Conservation (phyloP, 2,113 vertebrate genomes). For the Myocastor coypus region DNA sequence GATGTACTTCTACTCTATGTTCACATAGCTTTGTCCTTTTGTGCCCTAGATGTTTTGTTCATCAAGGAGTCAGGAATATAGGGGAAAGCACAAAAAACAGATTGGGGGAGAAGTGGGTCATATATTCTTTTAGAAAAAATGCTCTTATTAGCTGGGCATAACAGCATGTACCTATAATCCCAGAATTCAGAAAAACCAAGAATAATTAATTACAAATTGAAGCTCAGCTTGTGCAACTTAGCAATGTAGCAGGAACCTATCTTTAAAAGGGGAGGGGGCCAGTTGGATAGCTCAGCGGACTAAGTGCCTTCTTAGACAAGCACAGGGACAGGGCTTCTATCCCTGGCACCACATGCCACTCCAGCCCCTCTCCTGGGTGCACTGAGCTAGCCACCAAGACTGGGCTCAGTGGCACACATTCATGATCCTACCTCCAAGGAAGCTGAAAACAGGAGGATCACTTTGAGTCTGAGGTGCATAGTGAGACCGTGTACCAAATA, state of each 20-base stretch:
- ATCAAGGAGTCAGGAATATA: background rate
- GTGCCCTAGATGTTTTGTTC: background rate
- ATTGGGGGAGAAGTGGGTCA: background rate
- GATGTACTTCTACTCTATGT: background rate
- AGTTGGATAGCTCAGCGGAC: no score
- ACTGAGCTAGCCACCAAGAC: no score
- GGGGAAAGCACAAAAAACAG: background rate
- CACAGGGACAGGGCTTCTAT: no score
- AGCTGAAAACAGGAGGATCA: no score
- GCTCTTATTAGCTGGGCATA: background rate
- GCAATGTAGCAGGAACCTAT: background rate
- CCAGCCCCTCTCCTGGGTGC: no score
- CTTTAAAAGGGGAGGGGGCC: no score
- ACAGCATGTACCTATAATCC: background rate
- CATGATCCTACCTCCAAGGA: no score
- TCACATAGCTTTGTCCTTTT: background rate
- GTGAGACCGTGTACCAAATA: no score
- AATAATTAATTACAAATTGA: background rate
- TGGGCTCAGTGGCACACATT: no score
- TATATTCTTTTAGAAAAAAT: slow-evolving; percentile 9
- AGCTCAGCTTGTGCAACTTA: background rate
- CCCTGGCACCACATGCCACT: no score
- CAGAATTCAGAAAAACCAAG: background rate
- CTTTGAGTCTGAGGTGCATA: no score
- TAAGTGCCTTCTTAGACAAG: no score